phyloP scores from a whole-genome alignment of 1,140 invertebrate species.

The Branchinecta lindahli region DNA sequence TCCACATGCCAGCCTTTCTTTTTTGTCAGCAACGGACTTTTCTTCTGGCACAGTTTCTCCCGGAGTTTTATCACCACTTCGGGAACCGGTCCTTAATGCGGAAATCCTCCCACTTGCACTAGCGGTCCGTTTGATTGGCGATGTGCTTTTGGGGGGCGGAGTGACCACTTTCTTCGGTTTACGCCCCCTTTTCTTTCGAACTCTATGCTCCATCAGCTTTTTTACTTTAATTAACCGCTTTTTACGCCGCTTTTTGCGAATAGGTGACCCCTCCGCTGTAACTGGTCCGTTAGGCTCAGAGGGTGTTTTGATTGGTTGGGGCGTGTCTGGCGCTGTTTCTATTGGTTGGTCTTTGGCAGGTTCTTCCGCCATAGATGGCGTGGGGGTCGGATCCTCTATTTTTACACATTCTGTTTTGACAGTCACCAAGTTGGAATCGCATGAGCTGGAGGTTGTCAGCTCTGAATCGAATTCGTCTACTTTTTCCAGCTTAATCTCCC shows the following conservation, averaged over 20 bases:
- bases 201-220: background rate
- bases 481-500: background rate
- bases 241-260: background rate
- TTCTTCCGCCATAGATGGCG: background rate
- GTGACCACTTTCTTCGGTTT: background rate
- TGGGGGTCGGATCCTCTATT: background rate
- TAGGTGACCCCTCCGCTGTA: background rate
- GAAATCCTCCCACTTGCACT: background rate
- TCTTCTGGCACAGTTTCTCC: constrained; percentile 19
- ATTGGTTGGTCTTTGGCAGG: background rate
- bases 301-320: background rate
- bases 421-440: background rate
- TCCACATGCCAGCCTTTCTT: constrained; percentile 52
- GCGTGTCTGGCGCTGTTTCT: background rate
- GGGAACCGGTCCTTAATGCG: background rate
- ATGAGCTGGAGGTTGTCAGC: background rate
- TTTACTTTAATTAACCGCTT: background rate
- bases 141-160: background rate
- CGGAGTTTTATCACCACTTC: background rate
- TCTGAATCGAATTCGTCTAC: background rate
- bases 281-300: background rate
- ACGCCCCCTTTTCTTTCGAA: background rate
- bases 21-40: background rate
- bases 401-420: constrained; percentile 1
- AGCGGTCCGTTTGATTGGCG: background rate